Evolutionary conservation across 2,113 vertebrate species (phyloP).

Genomic region (Lasiurus cinereus): DNA sequence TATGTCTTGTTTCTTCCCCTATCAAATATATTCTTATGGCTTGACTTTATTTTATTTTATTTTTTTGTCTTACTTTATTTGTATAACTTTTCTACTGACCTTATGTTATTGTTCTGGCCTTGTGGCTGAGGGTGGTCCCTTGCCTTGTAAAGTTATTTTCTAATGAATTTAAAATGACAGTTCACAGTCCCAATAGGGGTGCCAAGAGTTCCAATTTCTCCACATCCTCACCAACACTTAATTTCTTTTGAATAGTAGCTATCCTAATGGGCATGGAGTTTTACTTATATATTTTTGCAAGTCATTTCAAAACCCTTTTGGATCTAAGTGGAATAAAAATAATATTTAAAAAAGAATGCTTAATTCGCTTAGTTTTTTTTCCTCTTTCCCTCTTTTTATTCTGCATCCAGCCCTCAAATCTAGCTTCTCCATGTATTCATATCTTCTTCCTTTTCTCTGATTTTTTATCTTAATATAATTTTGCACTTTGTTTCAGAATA

Average conservation of each 20-base stretch:
- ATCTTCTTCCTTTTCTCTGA: neutral
- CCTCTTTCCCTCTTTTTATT: neutral
- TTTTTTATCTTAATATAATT: neutral
- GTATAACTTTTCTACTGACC: neutral
- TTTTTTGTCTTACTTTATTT: neutral
- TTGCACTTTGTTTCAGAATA: neutral
- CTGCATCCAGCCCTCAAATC: neutral
- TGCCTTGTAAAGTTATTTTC: neutral
- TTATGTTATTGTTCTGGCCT: neutral
- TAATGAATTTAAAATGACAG: neutral
- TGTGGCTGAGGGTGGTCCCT: neutral
- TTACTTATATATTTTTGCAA: neutral
- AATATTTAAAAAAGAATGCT: neutral
- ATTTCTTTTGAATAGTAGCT: neutral
- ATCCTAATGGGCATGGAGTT: neutral
- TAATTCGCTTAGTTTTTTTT: neutral
- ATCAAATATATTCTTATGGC: neutral
- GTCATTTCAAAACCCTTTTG: slow-evolving; percentile 30
- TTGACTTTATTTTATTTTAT: neutral
- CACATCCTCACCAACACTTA: neutral
- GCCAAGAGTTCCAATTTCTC: neutral
- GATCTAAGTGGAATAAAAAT: slow-evolving; percentile 6
- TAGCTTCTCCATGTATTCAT: neutral
- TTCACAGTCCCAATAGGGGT: neutral
- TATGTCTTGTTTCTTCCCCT: no score